Conservation (phyloP, 2,888 invertebrate genomes). For the Scelioninae gen. 1 region DNA sequence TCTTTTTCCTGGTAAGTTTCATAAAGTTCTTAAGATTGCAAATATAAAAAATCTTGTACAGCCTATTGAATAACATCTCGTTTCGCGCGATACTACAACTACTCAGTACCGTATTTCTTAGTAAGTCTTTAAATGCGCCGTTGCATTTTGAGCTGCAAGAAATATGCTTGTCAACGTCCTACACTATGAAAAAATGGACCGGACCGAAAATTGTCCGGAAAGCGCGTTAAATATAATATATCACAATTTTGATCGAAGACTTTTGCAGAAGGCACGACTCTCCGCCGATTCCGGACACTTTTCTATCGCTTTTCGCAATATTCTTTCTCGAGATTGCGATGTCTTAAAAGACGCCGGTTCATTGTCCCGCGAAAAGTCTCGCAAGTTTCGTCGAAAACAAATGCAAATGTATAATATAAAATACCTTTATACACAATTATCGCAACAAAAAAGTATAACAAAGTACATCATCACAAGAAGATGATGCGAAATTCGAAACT, state of each 20-base stretch:
- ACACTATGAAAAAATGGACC: slow-evolving; percentile 4
- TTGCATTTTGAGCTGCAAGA: slow-evolving; percentile 52
- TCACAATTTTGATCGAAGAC: slow-evolving; percentile 64
- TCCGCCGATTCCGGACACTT: slow-evolving; percentile 30
- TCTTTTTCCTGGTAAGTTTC: background rate
- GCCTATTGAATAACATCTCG: slow-evolving; percentile 8
- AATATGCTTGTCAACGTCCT: slow-evolving; percentile 30
- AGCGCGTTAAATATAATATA: slow-evolving; percentile 49
- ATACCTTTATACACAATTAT: slow-evolving; percentile 56
- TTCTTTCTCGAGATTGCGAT: slow-evolving; percentile 3
- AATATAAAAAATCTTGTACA: background rate
- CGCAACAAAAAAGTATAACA: slow-evolving; percentile 64
- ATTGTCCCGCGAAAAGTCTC: slow-evolving; percentile 6
- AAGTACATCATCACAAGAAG: slow-evolving; percentile 56
- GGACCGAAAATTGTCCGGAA: slow-evolving; percentile 43
- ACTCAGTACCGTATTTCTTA: slow-evolving; percentile 50
- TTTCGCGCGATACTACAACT: slow-evolving; percentile 45
- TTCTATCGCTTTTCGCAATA: slow-evolving; percentile 4
- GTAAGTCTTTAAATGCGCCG: slow-evolving; percentile 51
- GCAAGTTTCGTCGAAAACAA: slow-evolving; percentile 15
- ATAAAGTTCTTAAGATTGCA: background rate
- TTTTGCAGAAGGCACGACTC: slow-evolving; percentile 57
- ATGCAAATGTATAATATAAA: slow-evolving; percentile 27
- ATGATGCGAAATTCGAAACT: slow-evolving; percentile 21
- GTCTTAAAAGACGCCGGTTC: slow-evolving; percentile 2